Base-by-base conservation (phyloP, 2,113 vertebrate species). In the Amphilophus citrinellus region DNA sequence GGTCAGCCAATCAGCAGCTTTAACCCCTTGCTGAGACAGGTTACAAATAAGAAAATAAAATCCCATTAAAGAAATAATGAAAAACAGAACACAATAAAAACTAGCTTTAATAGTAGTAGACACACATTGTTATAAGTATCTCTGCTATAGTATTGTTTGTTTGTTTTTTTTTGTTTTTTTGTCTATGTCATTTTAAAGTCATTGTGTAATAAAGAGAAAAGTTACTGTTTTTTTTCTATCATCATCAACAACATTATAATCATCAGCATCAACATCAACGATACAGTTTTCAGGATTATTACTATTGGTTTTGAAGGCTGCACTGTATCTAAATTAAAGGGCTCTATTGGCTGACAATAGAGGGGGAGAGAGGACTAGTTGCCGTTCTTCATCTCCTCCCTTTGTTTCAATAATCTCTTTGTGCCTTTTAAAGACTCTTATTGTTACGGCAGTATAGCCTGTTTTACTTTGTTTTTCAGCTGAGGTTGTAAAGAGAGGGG, bases 121-220 rank as follows among this genome's bases (percentile, higher is more conserved):
- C 87, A 95, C 92, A 94, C 89, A 92, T 79, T 71, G 66, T 90
- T 88, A 86, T 89, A 94, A 90, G 92, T 93, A 93, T 91, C 90
- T 92, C 88, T 92, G 88, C 93, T 93, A 89, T 92, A 88, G 77
- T 84, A 87, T 27, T 20, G 65, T 85, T 89, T 42, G 8, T 42
- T 42, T 42, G 39, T 10, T 76, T 10, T 65, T 78, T 90, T 89
- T 86, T 30, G 2, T 30, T 83, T 82, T 86, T 84, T 71, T 66
- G 87, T 89, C 87, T 91, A 89, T 88, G 73, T 89, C 1, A 24
- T 88, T 91, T 91, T 87, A 91, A 93, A 91, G 61, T 94, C 79
- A 82, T 91, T 77, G 92, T 35, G 68, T 92, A 89, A 91, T 93
- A 95, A 89, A 88, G 93, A 91, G 58, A 92, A 85, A 89, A 73